Evolutionary conservation across 2,113 vertebrate species (phyloP), one percentile per base, ranked within the genome.

Genomic region (Stegastes partitus): DNA sequence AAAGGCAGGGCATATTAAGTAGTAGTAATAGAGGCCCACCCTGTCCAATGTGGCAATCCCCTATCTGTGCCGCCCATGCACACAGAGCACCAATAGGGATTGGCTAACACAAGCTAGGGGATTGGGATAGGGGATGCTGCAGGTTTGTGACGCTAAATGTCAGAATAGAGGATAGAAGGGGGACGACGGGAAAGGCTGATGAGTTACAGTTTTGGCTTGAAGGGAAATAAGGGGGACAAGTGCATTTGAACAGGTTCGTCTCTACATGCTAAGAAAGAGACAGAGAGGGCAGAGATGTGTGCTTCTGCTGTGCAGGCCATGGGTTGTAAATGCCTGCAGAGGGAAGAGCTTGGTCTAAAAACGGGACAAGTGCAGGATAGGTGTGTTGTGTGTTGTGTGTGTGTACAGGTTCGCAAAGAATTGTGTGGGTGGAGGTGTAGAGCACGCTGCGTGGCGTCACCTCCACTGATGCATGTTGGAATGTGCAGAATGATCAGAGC

Each of bases 11-110:
- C 75, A 80, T 83, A 66, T 86, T 78, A 61, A 82, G 56, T 72
- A 69, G 73, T 62, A 65, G 28, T 83, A 79, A 79, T 54, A 83
- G 56, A 73, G 61, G 84, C 82, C 82, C 85, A 84, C 79, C 81
- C 86, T 84, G 84, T 89, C 85, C 84, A 84, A 68, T 85, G 84
- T 72, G 81, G 71, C 89, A 91, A 86, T 71, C 89, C 92, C 92
- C 86, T 68, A 84, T 76, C 88, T 93, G 92, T 91, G 92, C 88
- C 39, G 89, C 90, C 89, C 89, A 92, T 87, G 89, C 93, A 93
- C 92, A 93, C 93, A 92, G 91, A 93, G 93, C 93, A 94, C 93
- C 93, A 93, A 92, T 84, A 80, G 92, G 86, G 82, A 87, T 81
- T 86, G 88, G 85, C 91, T 71, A 83, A 87, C 90, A 93, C 89